Percentiles rank a stretch among this genome's conserved stretches.
Evolutionary conservation across 2,797 vertebrate species (phyloP).

Genomic region (Acrossocheilus wenchowensis): DNA sequence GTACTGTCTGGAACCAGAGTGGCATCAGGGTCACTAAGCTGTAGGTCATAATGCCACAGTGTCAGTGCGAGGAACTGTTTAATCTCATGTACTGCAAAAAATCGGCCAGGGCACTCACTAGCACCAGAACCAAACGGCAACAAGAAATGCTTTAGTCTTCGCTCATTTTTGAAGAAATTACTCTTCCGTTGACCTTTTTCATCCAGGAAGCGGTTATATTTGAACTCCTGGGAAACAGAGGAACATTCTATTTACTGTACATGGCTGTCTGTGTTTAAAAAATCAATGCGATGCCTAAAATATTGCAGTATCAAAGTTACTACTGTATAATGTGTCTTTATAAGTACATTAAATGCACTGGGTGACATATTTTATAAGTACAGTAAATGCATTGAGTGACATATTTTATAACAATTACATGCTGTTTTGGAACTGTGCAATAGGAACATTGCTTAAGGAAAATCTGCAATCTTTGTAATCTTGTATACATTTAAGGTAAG

Average conservation of each 20-base stretch:
- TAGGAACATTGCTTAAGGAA: background rate
- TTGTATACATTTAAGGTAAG: background rate
- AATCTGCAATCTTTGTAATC: background rate
- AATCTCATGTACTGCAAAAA: constrained; percentile 68
- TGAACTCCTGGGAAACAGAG: constrained; percentile 64
- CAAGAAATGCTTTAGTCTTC: constrained; percentile 61
- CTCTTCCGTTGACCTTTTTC: constrained; percentile 58
- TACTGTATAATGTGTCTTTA: background rate
- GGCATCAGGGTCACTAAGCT: constrained; percentile 43
- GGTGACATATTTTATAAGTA: background rate
- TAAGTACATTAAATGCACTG: background rate
- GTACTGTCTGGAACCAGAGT: constrained; percentile 53
- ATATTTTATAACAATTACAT: background rate
- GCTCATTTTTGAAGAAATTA: constrained; percentile 65
- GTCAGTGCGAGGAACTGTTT: constrained; percentile 64
- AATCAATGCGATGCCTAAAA: background rate
- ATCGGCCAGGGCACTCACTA: constrained; percentile 68
- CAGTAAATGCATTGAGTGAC: background rate
- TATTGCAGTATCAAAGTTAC: background rate
- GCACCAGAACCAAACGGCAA: constrained; percentile 67
- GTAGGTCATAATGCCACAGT: constrained; percentile 64
- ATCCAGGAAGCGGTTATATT: constrained; percentile 65
- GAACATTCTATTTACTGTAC: background rate
- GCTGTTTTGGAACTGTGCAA: background rate
- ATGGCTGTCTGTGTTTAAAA: background rate